phyloP scores from a whole-genome alignment of 1,140 invertebrate species.

The Megalonaias nervosa region DNA sequence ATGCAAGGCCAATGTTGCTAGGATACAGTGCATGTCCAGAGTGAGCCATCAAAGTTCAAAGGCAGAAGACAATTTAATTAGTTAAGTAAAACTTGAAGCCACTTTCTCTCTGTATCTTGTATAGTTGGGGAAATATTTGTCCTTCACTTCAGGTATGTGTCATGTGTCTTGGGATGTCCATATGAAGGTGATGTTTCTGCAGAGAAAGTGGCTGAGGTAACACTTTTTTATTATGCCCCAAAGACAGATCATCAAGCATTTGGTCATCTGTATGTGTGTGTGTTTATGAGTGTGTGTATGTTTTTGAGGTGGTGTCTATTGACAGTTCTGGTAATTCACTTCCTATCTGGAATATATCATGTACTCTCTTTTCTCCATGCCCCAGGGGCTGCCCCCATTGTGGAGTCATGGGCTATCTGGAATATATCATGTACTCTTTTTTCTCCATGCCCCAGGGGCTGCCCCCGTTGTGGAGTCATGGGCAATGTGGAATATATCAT shows the following conservation, averaged over 20 bases:
- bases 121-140: not conserved
- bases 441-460: not conserved
- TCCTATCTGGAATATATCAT: not conserved
- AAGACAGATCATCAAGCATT: not conserved
- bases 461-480: too few relatives aligned
- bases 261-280: not conserved
- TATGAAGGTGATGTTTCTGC: slow-evolving; percentile 93
- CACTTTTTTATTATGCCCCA: not conserved
- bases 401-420: not conserved
- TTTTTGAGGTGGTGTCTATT: too few relatives aligned
- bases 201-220: slow-evolving; percentile 83
- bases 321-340: too few relatives aligned
- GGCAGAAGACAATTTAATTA: too few relatives aligned
- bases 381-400: too few relatives aligned
- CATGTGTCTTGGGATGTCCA: slow-evolving; percentile 86
- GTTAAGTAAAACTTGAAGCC: too few relatives aligned
- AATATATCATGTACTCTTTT: not conserved
- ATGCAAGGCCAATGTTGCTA: too few relatives aligned
- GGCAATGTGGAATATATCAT: not conserved
- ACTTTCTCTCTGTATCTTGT: not conserved
- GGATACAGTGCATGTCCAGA: too few relatives aligned
- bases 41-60: too few relatives aligned
- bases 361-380: not conserved
- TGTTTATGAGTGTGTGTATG: too few relatives aligned
- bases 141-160: slow-evolving; percentile 65